A percentile compares a stretch with the other conserved stretches of the same genome.
Evolutionary conservation across 2,113 vertebrate species (phyloP).

Genomic region (Saguinus imperator): DNA sequence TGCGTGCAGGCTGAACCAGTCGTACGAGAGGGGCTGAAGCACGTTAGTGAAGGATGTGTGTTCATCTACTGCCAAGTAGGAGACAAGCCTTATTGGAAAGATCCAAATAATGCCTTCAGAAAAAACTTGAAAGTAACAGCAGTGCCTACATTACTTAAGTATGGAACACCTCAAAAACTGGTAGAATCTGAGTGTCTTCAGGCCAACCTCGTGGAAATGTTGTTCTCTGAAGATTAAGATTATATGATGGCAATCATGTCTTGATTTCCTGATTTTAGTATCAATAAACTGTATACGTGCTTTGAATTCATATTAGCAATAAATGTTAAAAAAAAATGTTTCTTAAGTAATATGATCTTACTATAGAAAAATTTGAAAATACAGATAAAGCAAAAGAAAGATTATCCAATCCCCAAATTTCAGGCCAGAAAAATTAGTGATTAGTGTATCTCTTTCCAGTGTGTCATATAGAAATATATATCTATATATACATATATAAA

Average conservation of each 20-base stretch:
- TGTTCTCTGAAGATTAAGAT: too few relatives aligned
- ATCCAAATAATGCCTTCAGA: constrained; percentile 89
- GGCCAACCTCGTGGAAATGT: too few relatives aligned
- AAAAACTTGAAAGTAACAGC: constrained; percentile 91
- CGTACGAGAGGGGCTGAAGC: constrained; percentile 88
- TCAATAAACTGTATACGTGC: too few relatives aligned
- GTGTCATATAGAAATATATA: not conserved
- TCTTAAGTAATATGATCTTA: not conserved
- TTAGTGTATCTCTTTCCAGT: not conserved
- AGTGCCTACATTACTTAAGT: constrained; percentile 95
- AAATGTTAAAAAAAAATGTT: not conserved
- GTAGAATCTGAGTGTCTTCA: too few relatives aligned
- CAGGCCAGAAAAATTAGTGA: constrained; percentile 5
- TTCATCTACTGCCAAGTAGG: constrained; percentile 58
- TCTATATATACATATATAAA: not conserved
- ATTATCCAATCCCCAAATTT: not conserved
- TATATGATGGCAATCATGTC: too few relatives aligned
- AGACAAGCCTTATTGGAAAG: too few relatives aligned
- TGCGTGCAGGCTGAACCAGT: constrained; percentile 94
- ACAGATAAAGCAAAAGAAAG: not conserved
- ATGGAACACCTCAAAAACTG: constrained; percentile 84
- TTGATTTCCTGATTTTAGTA: too few relatives aligned
- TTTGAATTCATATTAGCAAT: too few relatives aligned
- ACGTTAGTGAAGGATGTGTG: constrained; percentile 90
- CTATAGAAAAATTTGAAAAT: constrained; percentile 32